phyloP scores from a whole-genome alignment of 2,888 invertebrate species.

The Steromphala cineraria region DNA sequence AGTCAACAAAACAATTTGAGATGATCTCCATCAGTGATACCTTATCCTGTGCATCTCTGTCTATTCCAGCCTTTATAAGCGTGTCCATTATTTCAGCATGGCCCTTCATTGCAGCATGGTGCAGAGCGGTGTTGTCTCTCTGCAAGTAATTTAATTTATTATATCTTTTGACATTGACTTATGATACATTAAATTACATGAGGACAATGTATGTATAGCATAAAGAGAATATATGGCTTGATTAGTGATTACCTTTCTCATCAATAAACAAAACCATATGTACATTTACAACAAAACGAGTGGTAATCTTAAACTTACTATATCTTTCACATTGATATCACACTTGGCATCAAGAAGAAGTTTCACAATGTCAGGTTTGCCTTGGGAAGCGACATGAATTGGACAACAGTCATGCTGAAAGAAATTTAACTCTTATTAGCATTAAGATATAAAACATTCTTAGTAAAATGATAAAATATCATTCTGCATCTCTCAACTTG shows the following conservation, averaged over 20 bases:
- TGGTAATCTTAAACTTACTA: slow-evolving; percentile 59
- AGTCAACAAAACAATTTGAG: too few species aligned
- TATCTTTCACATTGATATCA: slow-evolving; percentile 73
- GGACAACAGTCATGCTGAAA: slow-evolving; percentile 74
- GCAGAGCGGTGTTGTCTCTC: slow-evolving; percentile 73
- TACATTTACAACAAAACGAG: too few species aligned
- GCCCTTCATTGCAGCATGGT: slow-evolving; percentile 75
- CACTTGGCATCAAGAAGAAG: slow-evolving; percentile 71
- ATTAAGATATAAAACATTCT: too few species aligned
- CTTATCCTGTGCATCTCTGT: slow-evolving; percentile 72
- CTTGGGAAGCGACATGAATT: slow-evolving; percentile 75
- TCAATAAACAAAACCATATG: too few species aligned
- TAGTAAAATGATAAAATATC: too few species aligned
- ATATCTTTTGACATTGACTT: not conserved
- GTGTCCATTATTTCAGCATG: slow-evolving; percentile 72
- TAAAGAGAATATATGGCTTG: too few species aligned
- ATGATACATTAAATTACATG: too few species aligned
- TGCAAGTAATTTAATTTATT: slow-evolving; percentile 38
- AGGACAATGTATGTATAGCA: too few species aligned
- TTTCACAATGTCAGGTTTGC: slow-evolving; percentile 73
- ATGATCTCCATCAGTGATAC: slow-evolving; percentile 38
- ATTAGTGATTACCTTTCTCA: too few species aligned
- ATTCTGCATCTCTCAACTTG: too few species aligned
- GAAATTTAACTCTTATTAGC: too few species aligned
- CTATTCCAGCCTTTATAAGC: slow-evolving; percentile 70